Evolutionary conservation across 2,888 invertebrate species (phyloP), one percentile per base, ranked within the genome.

Genomic region (Digitonthophagus gazella): DNA sequence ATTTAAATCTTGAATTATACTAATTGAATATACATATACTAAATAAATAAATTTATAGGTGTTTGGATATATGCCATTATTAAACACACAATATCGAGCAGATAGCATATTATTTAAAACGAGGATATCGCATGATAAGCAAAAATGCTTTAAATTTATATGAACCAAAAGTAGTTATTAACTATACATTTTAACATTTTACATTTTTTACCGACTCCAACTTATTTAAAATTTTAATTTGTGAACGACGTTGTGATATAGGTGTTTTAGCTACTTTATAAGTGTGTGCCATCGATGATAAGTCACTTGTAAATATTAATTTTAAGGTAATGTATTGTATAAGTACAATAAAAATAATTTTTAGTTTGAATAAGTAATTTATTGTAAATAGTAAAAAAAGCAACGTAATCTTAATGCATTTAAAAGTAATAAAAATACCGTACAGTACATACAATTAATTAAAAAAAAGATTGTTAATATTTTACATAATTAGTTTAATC

Each of bases 101-200:
- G 98, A 99, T 84, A 98, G 98, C 0, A 96, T 99, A 76, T 87
- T 99, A 11, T 99, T 99, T 83, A 99, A 99, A 83, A 99, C 99
- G 11, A 88, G 98, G 76, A 95, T 99, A 85, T 97, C 98, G 16
- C 96, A 96, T 80, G 97, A 98, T 80, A 98, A 98, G 84, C 98
- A 98, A 80, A 99, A 99, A 84, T 99, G 99, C 85, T 99, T 99
- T 83, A 97, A 97, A 84, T 98, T 95, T 82, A 96, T 98, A 83
- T 97, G 90, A 85, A n/a, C 61, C 18, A 61, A 61, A 58, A 57
- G 14, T 55, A 57, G 58, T n/a, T 57, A 14, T 16, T n/a, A 8
- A 16, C 6, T n/a, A 57, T 57, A 15, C 1, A 11, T 8, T 11
- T n/a, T 16, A 15, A 14, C 57, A 6, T 57, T 57, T 57, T 57